phyloP scores from a whole-genome alignment of 2,797 vertebrate species.

The Gobio occitaniae region DNA sequence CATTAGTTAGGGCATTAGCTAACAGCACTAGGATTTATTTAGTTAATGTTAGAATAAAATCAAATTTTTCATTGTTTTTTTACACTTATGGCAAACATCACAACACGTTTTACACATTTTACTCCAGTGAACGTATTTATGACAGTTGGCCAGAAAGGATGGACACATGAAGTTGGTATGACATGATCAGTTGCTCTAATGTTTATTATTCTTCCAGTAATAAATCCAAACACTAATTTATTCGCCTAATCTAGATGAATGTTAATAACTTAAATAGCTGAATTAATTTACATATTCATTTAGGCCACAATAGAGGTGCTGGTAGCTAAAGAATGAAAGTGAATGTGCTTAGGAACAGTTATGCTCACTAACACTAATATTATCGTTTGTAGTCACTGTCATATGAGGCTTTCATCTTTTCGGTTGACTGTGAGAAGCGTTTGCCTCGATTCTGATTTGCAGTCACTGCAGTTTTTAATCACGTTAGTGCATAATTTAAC shows the following conservation, averaged over 20 bases:
- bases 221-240: conserved; percentile 5
- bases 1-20: not conserved
- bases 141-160: not conserved
- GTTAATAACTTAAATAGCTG: conserved; percentile 11
- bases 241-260: conserved; percentile 42
- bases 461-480: conserved; percentile 30
- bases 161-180: not conserved
- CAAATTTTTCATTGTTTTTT: not conserved
- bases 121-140: not conserved
- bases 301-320: not conserved
- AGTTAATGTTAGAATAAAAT: not conserved
- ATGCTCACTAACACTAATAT: not conserved
- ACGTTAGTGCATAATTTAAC: conserved; percentile 3
- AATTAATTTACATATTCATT: conserved; percentile 5
- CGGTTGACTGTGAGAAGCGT: not conserved
- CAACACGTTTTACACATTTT: not conserved
- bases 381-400: conserved; percentile 23
- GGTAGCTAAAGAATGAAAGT: conserved; percentile 1
- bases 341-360: not conserved
- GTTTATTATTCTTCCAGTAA: conserved; percentile 17
- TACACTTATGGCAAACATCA: not conserved
- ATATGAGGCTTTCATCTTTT: not conserved
- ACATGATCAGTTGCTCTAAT: not conserved
- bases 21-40: not conserved
- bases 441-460: not conserved